phyloP scores from a whole-genome alignment of 2,888 invertebrate genomes.

The Odontomyia ornata region DNA sequence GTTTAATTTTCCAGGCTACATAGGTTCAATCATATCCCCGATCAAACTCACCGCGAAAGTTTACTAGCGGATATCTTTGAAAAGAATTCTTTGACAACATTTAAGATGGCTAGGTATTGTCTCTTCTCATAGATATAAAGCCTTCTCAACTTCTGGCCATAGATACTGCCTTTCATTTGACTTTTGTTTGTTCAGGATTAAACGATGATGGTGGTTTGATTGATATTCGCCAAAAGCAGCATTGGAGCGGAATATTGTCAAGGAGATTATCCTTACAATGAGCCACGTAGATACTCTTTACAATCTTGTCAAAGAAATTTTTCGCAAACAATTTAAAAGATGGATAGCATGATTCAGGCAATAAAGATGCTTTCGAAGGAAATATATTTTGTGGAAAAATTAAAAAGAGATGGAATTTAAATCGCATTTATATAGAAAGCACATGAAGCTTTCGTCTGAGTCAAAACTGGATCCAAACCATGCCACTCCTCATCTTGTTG shows the following conservation, averaged over 20 bases:
- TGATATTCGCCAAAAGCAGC: constrained; percentile 26
- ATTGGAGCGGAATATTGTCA: constrained; percentile 8
- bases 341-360: too few species aligned
- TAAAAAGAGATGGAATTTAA: too few species aligned
- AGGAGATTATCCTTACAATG: constrained; percentile 37
- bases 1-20: constrained; percentile 15
- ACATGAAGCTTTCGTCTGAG: too few species aligned
- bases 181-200: constrained; percentile 38
- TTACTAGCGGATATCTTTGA: constrained; percentile 29
- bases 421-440: too few species aligned
- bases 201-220: constrained; percentile 34
- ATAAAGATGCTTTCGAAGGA: too few species aligned
- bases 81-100: constrained; percentile 22
- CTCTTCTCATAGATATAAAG: not conserved
- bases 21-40: constrained; percentile 4
- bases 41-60: constrained; percentile 30
- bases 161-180: constrained; percentile 9
- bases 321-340: too few species aligned
- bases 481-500: too few species aligned
- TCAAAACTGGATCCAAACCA: too few species aligned
- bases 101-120: not conserved
- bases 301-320: too few species aligned
- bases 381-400: too few species aligned
- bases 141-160: constrained; percentile 17
- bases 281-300: not conserved